Percentiles rank a stretch among this genome's conserved stretches.
Evolutionary conservation across 64 coral and sea anemone species (phyloP).

Genomic region (Montipora capricornis): DNA sequence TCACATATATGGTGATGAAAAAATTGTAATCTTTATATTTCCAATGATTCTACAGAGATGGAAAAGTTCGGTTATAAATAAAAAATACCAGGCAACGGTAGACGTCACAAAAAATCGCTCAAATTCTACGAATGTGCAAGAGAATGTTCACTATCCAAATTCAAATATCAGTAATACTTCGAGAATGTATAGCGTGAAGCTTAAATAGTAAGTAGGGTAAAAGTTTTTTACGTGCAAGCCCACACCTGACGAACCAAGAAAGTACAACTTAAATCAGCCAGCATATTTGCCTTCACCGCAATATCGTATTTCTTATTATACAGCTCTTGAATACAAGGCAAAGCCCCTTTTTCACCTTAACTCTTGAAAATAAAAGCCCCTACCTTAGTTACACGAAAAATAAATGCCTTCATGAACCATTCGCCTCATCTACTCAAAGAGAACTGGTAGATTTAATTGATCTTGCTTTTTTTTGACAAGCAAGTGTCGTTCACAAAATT

Average conservation of each 20-base stretch:
- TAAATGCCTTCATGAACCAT: constrained; percentile 14
- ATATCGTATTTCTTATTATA: background rate
- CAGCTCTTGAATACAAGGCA: no score
- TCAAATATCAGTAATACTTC: background rate
- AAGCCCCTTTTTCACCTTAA: background rate
- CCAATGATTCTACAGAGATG: background rate
- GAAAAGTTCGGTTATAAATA: background rate
- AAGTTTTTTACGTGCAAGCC: background rate
- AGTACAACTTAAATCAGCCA: background rate
- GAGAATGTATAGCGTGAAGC: background rate
- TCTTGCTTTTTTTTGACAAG: background rate
- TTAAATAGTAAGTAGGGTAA: background rate
- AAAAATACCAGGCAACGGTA: background rate
- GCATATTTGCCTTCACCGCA: background rate
- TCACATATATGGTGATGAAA: background rate
- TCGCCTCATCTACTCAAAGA: background rate
- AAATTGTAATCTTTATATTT: background rate
- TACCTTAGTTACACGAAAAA: background rate
- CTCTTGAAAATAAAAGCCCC: background rate
- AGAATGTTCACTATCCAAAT: background rate
- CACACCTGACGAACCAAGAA: background rate
- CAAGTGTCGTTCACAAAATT: constrained; percentile 15
- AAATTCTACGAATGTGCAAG: background rate
- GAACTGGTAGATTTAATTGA: constrained; percentile 36
- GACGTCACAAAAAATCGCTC: background rate